Conservation (phyloP, 2,888 invertebrate species). For the Cheilosia vernalis region DNA sequence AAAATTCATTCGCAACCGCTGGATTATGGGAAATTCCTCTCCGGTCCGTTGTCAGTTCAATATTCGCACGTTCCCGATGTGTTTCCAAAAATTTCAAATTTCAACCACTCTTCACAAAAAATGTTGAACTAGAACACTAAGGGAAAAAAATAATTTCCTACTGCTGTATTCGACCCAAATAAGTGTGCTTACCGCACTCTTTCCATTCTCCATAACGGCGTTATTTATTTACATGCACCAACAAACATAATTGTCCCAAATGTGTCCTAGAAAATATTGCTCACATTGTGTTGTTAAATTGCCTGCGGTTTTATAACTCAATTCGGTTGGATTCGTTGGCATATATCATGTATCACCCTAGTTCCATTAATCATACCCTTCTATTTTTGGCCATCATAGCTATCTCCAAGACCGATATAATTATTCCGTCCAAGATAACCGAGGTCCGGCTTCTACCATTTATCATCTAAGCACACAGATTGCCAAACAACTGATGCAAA, state of each 20-base stretch:
- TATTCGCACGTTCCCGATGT: too few relatives aligned
- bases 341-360: conserved; percentile 21
- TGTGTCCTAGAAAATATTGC: conserved; percentile 23
- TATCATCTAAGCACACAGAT: neutral
- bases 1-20: too few relatives aligned
- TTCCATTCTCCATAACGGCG: neutral
- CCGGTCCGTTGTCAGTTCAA: too few relatives aligned
- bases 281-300: conserved; percentile 25
- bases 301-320: conserved; percentile 41
- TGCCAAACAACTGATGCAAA: conserved; percentile 10
- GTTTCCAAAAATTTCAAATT: too few relatives aligned
- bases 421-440: neutral
- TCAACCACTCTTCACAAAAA: too few relatives aligned
- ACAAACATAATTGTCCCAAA: conserved; percentile 40
- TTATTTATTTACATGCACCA: conserved; percentile 18
- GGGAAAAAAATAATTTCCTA: neutral
- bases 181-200: conserved; percentile 14
- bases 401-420: neutral
- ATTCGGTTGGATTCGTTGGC: conserved; percentile 26
- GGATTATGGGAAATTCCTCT: too few relatives aligned
- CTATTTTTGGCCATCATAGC: conserved; percentile 2
- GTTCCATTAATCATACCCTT: conserved; percentile 35
- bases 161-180: neutral
- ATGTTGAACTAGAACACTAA: too few relatives aligned
- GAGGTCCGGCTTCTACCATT: neutral